Evolutionary conservation across 1,140 invertebrate species (phyloP), one percentile per base, ranked within the genome.

Genomic region (Drosophila pseudoobscura): DNA sequence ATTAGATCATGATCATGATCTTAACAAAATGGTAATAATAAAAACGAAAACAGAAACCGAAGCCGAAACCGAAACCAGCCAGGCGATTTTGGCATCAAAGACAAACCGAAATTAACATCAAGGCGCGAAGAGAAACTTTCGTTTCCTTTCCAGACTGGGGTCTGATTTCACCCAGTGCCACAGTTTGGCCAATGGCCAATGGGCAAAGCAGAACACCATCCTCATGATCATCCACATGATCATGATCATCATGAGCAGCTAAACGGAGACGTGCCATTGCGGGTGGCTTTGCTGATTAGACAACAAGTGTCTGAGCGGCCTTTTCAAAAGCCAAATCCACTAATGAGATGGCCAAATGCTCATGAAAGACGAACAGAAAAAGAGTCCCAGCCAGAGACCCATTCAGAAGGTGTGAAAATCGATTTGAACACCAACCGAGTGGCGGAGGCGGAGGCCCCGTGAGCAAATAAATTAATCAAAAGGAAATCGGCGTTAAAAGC

Each of bases 401-500:
- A 41, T 35, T 61, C 58, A 65, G 46, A 24, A 89, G 83, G 84
- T 88, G 83, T 88, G 78, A 88, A 88, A 88, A 85, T 88, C 75
- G 70, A 35, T 71, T 68, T 63, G 20, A 52, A 62, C 44, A 58
- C 80, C 73, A 82, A 78, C 75, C 64, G 71, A 64, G 61, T 76
- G 59, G 70, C 29, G 62, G 57, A 62, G 61, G 35, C 63, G 64
- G 26, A 57, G 53, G 58, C 56, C 45, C 57, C 46, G 65, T 70
- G 66, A 45, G 51, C 75, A 88, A 88, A 88, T 88, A 88, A 79
- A 88, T 88, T 88, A 88, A 88, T 88, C 78, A 88, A 62, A 88
- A 75, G 78, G 56, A 87, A 85, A 68, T 75, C 82, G 78, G 51
- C 62, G 78, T 52, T 53, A 52, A 59, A 75, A 39, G 46, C 52